Evolutionary conservation across 2,888 invertebrate genomes (phyloP).

Genomic region (Patella depressa): DNA sequence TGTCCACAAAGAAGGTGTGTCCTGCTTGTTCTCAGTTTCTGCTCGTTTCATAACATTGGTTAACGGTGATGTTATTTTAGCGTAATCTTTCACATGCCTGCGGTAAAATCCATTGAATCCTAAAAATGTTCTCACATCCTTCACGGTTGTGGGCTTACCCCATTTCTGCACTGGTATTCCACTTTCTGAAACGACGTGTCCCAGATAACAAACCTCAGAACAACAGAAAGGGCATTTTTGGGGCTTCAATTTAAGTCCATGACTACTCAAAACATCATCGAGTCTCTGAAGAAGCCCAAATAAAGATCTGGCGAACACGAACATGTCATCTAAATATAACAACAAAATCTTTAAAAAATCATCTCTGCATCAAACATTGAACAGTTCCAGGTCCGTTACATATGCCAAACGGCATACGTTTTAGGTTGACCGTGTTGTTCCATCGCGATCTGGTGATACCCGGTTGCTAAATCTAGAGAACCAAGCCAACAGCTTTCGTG

Average conservation of each 20-base stretch:
- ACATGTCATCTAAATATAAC: not conserved
- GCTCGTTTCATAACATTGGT: too few relatives aligned
- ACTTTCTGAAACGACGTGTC: slow-evolving; percentile 16
- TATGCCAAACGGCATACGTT: too few relatives aligned
- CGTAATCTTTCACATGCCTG: too few relatives aligned
- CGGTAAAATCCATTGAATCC: not conserved
- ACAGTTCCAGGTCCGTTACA: too few relatives aligned
- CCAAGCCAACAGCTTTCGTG: not conserved
- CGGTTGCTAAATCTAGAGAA: too few relatives aligned
- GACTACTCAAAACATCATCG: not conserved
- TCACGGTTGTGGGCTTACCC: slow-evolving; percentile 5
- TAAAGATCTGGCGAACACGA: slow-evolving; percentile 10
- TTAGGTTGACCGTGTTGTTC: not conserved
- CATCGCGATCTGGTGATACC: too few relatives aligned
- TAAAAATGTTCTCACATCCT: slow-evolving; percentile 19
- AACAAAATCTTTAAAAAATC: too few relatives aligned
- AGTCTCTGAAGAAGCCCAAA: too few relatives aligned
- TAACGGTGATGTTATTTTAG: too few relatives aligned
- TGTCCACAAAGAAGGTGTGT: too few relatives aligned
- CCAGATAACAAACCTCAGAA: slow-evolving; percentile 16
- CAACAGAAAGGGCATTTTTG: slow-evolving; percentile 15
- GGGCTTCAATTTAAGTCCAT: slow-evolving; percentile 24
- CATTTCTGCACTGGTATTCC: slow-evolving; percentile 16
- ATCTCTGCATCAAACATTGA: too few relatives aligned
- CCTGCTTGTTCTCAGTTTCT: too few relatives aligned